phyloP scores from a whole-genome alignment of 2,888 invertebrate genomes.

The Epistrophe grossulariae region DNA sequence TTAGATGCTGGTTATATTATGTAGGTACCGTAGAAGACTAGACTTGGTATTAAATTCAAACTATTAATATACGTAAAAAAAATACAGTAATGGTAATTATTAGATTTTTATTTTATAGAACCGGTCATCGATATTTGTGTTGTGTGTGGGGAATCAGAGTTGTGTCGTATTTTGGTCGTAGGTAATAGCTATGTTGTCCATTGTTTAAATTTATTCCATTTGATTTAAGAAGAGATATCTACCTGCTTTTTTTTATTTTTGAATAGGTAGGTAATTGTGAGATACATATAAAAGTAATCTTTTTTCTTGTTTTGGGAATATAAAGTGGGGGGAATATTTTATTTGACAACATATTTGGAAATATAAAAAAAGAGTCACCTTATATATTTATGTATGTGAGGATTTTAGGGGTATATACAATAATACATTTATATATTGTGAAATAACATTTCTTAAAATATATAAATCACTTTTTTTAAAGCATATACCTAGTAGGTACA shows the following conservation, averaged over 20 bases:
- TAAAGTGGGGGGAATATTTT: conserved; percentile 5
- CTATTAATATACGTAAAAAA: conserved; percentile 32
- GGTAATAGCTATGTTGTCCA: conserved; percentile 48
- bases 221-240: conserved; percentile 55
- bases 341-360: conserved; percentile 2
- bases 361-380: neutral
- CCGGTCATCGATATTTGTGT: conserved; percentile 70
- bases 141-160: conserved; percentile 39
- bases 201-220: conserved; percentile 68
- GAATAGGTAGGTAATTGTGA: conserved; percentile 60
- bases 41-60: conserved; percentile 53
- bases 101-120: conserved; percentile 71
- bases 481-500: too few species aligned
- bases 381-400: neutral
- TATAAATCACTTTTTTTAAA: neutral
- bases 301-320: conserved; percentile 17
- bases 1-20: conserved; percentile 25
- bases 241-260: conserved; percentile 44
- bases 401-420: neutral
- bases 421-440: neutral
- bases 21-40: conserved; percentile 38
- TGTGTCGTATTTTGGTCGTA: conserved; percentile 31
- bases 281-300: conserved; percentile 60
- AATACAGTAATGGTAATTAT: conserved; percentile 74
- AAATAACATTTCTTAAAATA: neutral